Base-by-base conservation (phyloP, 2,113 vertebrate genomes). In the Peromyscus polionotus region DNA sequence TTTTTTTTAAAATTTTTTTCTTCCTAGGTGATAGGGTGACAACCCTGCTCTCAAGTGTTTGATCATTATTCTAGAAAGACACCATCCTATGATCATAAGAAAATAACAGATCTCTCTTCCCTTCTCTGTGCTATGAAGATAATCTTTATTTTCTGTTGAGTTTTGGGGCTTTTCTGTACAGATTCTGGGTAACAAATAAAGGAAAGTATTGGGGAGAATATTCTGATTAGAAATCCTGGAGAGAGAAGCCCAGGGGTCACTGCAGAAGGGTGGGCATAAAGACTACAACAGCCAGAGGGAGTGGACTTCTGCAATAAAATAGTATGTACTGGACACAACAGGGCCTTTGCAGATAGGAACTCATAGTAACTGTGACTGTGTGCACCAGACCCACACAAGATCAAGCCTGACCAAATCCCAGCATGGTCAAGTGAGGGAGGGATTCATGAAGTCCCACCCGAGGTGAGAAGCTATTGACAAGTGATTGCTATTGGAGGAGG, bases 151-250 rank as follows among this genome's bases (percentile, higher is more conserved):
- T 7, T 85, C n/a, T 85, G 0, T 42, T 94, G 54, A 12, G 13
- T 70, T 54, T 45, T 14, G 14, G 42, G 9, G 2, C 14, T n/a
- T 75, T 80, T 20, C 51, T 87, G 45, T n/a, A 57, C 13, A 86
- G 88, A 77, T 90, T 63, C 68, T 96, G n/a, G 39, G 31, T 80
- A 61, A 63, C 36, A 59, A 31, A 96, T 33, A 11, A 90, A 89
- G 88, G 51, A 12, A 84, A 91, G 70, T 91, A 17, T 54, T 3
- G 33, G 70, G 33, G 20, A 79, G 5, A 87, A 42, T 61, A 96
- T 87, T 57, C 92, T 90, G 26, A 48, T 77, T 63, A 93, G 39
- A 68, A 90, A 95, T 42, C 14, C 14, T 28, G 0, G 70, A 57
- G 36, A 57, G 86, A 57, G 10, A 33, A 59, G 48, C 28, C 16